Percentiles rank a stretch among this genome's conserved stretches.
Conservation (phyloP, 2,797 vertebrate species). For the Phaenicophaeus curvirostris region DNA sequence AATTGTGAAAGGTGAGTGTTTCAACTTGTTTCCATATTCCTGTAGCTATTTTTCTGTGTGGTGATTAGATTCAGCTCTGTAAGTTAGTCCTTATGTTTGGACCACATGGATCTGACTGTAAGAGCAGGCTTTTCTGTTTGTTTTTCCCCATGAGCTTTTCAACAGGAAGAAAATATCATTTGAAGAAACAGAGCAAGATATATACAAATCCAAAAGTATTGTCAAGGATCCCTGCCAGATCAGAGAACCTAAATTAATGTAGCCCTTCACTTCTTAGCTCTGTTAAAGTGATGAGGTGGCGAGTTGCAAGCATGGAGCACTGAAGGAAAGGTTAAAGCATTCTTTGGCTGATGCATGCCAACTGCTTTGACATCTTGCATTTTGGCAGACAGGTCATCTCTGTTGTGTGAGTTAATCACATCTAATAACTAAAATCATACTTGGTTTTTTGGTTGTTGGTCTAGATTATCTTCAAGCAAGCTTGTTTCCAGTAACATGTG, state of each 20-base stretch:
- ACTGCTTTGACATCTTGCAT: background rate
- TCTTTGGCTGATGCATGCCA: background rate
- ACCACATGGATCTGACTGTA: background rate
- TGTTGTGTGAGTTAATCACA: background rate
- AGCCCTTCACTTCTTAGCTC: background rate
- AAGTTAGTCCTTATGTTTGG: background rate
- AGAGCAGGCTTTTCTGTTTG: background rate
- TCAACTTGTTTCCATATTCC: background rate
- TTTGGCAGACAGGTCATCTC: background rate
- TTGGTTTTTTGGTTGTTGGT: background rate
- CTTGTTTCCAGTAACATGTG: background rate
- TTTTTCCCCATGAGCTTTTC: background rate
- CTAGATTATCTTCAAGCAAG: background rate
- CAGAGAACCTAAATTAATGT: background rate
- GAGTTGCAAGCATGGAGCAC: background rate
- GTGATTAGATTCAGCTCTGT: background rate
- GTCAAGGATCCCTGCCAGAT: background rate
- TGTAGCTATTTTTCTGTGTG: background rate
- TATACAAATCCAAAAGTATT: background rate
- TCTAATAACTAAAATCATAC: background rate
- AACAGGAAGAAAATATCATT: background rate
- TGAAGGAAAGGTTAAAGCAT: background rate
- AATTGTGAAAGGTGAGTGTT: background rate
- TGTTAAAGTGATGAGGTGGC: background rate
- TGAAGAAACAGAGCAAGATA: background rate